Evolutionary conservation across 2,113 vertebrate genomes (phyloP).

Genomic region (Eublepharis macularius): DNA sequence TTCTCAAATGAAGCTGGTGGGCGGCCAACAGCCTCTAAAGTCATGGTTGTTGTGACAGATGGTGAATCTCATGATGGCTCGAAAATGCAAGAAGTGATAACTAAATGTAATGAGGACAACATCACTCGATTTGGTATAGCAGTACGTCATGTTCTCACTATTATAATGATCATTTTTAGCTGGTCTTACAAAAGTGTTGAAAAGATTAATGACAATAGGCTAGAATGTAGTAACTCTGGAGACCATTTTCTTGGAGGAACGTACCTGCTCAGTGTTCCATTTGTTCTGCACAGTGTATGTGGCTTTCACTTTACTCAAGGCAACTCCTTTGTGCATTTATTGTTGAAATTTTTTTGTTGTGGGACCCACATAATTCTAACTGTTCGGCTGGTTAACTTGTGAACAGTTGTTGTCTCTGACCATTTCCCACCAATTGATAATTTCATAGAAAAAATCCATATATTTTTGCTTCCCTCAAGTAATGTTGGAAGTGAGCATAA

Average conservation of each 20-base stretch:
- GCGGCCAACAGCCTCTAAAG: constrained; percentile 81
- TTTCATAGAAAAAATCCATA: background rate
- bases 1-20: constrained; percentile 76
- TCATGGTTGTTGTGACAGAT: constrained; percentile 93
- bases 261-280: background rate
- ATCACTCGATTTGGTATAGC: constrained; percentile 93
- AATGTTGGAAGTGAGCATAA: background rate
- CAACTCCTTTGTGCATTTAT: background rate
- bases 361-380: background rate
- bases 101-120: constrained; percentile 78
- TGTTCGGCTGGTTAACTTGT: background rate
- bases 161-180: background rate
- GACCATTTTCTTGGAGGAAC: background rate
- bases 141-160: constrained; percentile 76
- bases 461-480: too few relatives aligned
- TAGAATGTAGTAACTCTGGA: background rate
- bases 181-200: background rate
- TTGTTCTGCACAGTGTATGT: too few relatives aligned
- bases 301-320: background rate
- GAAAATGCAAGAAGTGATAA: constrained; percentile 73
- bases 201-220: background rate
- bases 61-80: constrained; percentile 88
- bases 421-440: too few relatives aligned
- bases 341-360: background rate
- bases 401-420: too few relatives aligned